Base-by-base conservation (phyloP, 2,888 invertebrate genomes). In the Clivina fossor region DNA sequence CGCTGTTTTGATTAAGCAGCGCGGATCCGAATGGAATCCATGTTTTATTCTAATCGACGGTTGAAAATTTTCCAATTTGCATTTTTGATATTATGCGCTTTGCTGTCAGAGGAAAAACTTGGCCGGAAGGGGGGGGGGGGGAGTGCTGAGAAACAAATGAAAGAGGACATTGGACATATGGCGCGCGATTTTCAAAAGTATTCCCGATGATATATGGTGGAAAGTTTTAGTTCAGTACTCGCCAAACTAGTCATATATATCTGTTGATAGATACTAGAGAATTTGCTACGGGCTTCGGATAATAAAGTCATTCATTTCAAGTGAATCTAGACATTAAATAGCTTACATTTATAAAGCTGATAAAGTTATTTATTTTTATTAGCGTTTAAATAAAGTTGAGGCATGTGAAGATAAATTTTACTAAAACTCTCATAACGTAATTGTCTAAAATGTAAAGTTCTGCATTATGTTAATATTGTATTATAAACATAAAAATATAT, bases 11-110 rank as follows among this genome's bases (percentile, higher is more conserved):
- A 55, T 55, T 55, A 55, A 55, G 55, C 55, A 40, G 32, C 43
- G n/a, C n/a, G n/a, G n/a, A 43, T 51, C 51, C 46, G 47, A 55
- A 55, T 47, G 55, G 47, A 40, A 55, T 55, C 55, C 55, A 55
- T 55, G 55, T 55, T 55, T 55, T 55, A 55, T 47, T 55, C 38
- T 55, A 55, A 47, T 55, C 46, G 55, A 20, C 40, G 32, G 38
- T 38, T n/a, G n/a, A 33, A 40, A 46, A 55, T 55, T 47, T 47
- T 35, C 13, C 37, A 44, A 53, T 53, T 53, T 53, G 44, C 53
- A 53, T 53, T 43, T 53, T 53, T 53, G 49, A 40, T 49, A 48
- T 37, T 32, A 13, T 20, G 33, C 40, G 7, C 13, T 49, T 49
- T 38, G n/a, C 40, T 49, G 19, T n/a, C n/a, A n/a, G n/a, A 15